Evolutionary conservation across 2,888 invertebrate genomes (phyloP).

Genomic region (Acleris holmiana): DNA sequence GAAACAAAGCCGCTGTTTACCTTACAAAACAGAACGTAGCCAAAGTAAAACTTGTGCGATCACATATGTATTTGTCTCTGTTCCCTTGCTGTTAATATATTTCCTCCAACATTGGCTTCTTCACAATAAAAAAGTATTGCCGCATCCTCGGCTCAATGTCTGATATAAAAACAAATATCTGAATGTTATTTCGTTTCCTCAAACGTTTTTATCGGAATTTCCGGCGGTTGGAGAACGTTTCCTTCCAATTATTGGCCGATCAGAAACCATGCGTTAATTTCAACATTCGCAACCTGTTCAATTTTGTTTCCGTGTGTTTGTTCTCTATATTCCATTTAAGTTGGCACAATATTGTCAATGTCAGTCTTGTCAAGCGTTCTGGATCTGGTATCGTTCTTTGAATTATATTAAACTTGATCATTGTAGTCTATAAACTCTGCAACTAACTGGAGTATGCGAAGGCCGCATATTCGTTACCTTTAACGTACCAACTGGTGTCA

Average conservation of each 20-base stretch:
- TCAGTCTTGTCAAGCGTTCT: no score
- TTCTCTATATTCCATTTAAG: no score
- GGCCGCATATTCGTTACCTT: no score
- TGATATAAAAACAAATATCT: constrained; percentile 14
- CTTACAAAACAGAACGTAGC: constrained; percentile 6
- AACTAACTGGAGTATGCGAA: no score
- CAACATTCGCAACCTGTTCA: background rate
- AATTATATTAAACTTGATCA: no score
- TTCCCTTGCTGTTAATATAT: constrained; percentile 20
- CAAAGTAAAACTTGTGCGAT: constrained; percentile 22
- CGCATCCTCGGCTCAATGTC: constrained; percentile 9
- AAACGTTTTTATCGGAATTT: background rate
- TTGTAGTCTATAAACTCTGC: no score
- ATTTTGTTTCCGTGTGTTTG: background rate
- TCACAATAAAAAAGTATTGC: constrained; percentile 27
- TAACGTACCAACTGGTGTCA: no score
- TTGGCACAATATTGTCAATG: no score
- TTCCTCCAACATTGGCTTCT: constrained; percentile 18
- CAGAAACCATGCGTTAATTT: background rate
- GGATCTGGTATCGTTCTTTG: no score
- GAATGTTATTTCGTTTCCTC: constrained; percentile 3
- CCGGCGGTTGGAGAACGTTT: background rate
- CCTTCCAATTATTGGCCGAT: background rate
- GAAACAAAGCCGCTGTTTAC: constrained; percentile 7
- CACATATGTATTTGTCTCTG: constrained; percentile 30